Evolutionary conservation across 2,888 invertebrate genomes (phyloP), one percentile per base, ranked within the genome.

Genomic region (Galerucella pusilla): DNA sequence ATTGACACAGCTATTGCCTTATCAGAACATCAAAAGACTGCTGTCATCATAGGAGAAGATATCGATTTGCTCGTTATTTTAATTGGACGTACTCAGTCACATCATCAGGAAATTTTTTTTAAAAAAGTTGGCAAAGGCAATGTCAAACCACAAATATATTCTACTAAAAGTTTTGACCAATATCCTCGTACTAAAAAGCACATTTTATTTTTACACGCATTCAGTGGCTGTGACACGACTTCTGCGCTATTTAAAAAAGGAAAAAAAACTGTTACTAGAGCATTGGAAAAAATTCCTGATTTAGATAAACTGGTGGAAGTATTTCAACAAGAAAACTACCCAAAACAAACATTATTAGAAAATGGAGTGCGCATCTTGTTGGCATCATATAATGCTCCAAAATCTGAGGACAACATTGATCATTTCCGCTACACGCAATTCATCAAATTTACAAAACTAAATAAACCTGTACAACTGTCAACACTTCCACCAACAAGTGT

Each of bases 51-150:
- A 80, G 83, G 84, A 83, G 81, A 85, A 85, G 85, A 86, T 82
- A 84, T 84, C 54, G 84, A 86, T 84, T 82, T 85, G 77, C 81
- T 85, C 59, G 83, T 85, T 75, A 81, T 85, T 84, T 82, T 85
- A 82, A 85, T 84, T 81, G 84, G 82, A 78, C 83, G 84, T 79
- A 84, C 84, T 77, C 82, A 75, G 69, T 82, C 74, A 72, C 75
- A 80, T 74, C 65, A 80, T 76, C 76, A 80, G 76, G 79, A 83
- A 83, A 80, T 84, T 83, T 85, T 82, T 71, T 84, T 84, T 16
- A 82, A 83, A 83, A 85, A 85, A 85, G 77, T 81, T 82, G 85
- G 84, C 68, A 85, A 85, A 83, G 84, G 83, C 73, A 85, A 85
- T 81, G 83, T 84, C 12, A 83, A 84, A 78, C 84, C 84, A 75